phyloP scores from a whole-genome alignment of 2,888 invertebrate genomes.

The Athalia cordata region DNA sequence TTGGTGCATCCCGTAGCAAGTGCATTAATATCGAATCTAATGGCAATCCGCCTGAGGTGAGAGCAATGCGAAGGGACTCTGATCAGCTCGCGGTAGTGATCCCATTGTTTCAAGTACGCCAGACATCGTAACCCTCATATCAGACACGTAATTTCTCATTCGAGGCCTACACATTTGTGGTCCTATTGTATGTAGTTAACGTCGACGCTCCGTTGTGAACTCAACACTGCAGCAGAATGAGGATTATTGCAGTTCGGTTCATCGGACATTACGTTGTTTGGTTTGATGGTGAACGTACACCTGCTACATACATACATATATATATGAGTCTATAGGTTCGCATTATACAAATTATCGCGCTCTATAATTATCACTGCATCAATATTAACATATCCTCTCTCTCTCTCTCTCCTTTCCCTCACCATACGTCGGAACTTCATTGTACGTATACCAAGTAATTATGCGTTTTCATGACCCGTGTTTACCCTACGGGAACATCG shows the following conservation, averaged over 20 bases:
- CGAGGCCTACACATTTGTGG: not conserved
- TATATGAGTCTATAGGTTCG: not conserved
- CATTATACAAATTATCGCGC: not conserved
- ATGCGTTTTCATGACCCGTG: too few species aligned
- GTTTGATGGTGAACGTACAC: slow-evolving; percentile 8
- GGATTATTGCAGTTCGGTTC: slow-evolving; percentile 18
- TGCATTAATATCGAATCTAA: not conserved
- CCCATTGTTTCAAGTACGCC: slow-evolving; percentile 38
- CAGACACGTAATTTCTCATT: slow-evolving; percentile 10
- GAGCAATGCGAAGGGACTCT: not conserved
- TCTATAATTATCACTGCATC: not conserved
- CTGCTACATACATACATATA: not conserved
- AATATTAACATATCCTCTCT: not conserved
- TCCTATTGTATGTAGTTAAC: not conserved
- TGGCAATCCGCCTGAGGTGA: not conserved
- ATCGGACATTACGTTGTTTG: not conserved
- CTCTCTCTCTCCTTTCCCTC: too few species aligned
- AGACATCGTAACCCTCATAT: slow-evolving; percentile 6
- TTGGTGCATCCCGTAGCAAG: not conserved
- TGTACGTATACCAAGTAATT: not conserved
- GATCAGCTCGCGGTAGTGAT: slow-evolving; percentile 22
- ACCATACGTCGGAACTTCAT: not conserved
- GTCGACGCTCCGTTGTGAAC: not conserved
- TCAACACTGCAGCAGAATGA: not conserved
- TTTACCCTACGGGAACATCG: not conserved